Evolutionary conservation across 2,888 invertebrate species (phyloP).

Genomic region (Drosophila nr. perissopoda): DNA sequence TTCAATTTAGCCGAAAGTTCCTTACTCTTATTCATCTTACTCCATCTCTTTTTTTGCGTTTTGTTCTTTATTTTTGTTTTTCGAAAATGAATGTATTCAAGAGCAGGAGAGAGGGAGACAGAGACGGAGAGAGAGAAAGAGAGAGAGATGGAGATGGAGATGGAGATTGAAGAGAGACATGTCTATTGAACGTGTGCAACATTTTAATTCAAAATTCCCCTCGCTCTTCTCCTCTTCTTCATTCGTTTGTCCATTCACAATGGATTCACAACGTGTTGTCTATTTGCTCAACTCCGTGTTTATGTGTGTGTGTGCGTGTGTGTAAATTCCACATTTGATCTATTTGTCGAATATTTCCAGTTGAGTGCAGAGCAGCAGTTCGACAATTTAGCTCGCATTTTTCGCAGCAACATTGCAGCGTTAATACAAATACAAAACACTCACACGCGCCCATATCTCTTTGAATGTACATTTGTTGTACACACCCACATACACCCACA

Average conservation of each 20-base stretch:
- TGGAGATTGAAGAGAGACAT: not conserved
- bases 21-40: not conserved
- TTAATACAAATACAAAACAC: constrained; percentile 8
- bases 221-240: not conserved
- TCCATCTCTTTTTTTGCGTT: not conserved
- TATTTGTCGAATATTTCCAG: constrained; percentile 69
- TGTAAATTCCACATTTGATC: constrained; percentile 61
- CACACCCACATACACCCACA: constrained; percentile 10
- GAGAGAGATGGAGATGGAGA: not conserved
- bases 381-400: constrained; percentile 57
- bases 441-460: constrained; percentile 1
- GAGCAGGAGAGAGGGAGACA: not conserved
- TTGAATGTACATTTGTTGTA: not conserved
- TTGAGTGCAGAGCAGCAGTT: constrained; percentile 53
- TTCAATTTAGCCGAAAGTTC: not conserved
- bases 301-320: constrained; percentile 8
- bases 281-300: constrained; percentile 7
- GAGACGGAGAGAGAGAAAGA: not conserved
- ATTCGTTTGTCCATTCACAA: constrained; percentile 23
- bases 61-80: not conserved
- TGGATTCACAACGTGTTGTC: constrained; percentile 20
- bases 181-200: constrained; percentile 4
- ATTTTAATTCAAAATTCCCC: constrained; percentile 22
- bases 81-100: not conserved
- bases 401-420: constrained; percentile 20